phyloP scores from a whole-genome alignment of 2,797 vertebrate species.

The Oophaga sylvatica region DNA sequence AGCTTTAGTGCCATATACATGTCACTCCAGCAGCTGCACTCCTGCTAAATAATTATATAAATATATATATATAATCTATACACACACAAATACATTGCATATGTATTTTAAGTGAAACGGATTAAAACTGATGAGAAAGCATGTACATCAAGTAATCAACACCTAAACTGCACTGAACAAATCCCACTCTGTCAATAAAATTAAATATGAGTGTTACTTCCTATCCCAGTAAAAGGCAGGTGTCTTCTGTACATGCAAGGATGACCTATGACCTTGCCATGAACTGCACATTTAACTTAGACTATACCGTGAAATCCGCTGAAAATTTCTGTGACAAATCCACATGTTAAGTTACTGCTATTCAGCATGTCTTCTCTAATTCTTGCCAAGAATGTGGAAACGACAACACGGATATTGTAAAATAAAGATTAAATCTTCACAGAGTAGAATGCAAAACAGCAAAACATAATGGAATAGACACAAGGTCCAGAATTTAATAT shows the following conservation, averaged over 20 bases:
- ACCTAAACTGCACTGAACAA: constrained; percentile 22
- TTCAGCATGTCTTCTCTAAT: constrained; percentile 49
- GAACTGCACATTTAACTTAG: constrained; percentile 54
- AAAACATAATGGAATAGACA: neutral
- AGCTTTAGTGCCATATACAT: too few species aligned
- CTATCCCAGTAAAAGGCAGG: constrained; percentile 50
- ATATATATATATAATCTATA: too few species aligned
- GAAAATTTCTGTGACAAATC: constrained; percentile 49
- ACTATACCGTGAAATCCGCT: constrained; percentile 50
- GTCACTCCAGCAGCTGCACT: too few species aligned
- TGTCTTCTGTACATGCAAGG: constrained; percentile 43
- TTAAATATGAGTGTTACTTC: constrained; percentile 51
- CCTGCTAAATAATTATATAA: too few species aligned
- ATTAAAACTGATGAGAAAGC: neutral
- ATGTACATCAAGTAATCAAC: constrained; percentile 34
- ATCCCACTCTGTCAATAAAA: constrained; percentile 42
- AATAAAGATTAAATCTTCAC: constrained; percentile 16
- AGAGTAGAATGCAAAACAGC: neutral
- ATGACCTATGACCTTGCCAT: constrained; percentile 48
- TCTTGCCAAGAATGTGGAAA: constrained; percentile 50
- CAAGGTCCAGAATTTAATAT: neutral
- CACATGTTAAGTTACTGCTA: constrained; percentile 48
- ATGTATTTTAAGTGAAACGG: neutral
- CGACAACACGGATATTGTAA: constrained; percentile 2
- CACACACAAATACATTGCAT: too few species aligned